phyloP scores from a whole-genome alignment of 2,113 vertebrate species.

The Carassius carassius region DNA sequence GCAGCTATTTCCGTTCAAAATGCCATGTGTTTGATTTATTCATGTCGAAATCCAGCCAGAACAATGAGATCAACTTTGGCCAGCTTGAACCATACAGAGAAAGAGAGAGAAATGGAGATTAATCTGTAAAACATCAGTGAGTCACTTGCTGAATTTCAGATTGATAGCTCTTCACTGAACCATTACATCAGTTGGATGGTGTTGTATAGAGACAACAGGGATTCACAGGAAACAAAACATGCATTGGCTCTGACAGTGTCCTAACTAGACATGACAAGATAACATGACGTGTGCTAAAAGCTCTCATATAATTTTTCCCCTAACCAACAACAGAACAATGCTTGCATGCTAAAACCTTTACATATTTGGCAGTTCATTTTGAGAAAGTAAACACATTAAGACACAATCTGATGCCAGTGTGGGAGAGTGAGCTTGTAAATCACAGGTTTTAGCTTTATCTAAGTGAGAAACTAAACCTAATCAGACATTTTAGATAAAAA shows the following conservation, averaged over 20 bases:
- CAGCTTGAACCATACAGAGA: neutral
- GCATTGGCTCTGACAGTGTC: neutral
- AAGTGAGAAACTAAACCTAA: neutral
- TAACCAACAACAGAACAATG: neutral
- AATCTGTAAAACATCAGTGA: too few species aligned
- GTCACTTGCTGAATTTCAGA: neutral
- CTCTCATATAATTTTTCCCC: neutral
- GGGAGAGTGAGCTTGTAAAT: slow-evolving; percentile 12
- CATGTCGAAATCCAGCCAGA: slow-evolving; percentile 17
- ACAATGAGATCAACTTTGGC: slow-evolving; percentile 48
- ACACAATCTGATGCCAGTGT: neutral
- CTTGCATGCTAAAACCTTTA: neutral
- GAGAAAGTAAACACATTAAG: neutral
- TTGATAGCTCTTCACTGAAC: neutral
- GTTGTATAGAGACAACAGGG: neutral
- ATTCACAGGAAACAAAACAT: neutral
- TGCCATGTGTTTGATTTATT: slow-evolving; percentile 25
- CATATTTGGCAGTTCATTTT: neutral
- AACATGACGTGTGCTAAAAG: neutral
- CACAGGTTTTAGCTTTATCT: neutral
- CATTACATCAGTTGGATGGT: neutral
- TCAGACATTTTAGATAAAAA: neutral
- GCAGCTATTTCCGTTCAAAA: slow-evolving; percentile 35
- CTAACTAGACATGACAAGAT: neutral
- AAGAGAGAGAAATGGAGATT: neutral